These are phyloP conservation scores for Triplophysa yarkandensis DNA, from an alignment of 2,797 vertebrate genomes.

Conservation along the genomic window DNA sequence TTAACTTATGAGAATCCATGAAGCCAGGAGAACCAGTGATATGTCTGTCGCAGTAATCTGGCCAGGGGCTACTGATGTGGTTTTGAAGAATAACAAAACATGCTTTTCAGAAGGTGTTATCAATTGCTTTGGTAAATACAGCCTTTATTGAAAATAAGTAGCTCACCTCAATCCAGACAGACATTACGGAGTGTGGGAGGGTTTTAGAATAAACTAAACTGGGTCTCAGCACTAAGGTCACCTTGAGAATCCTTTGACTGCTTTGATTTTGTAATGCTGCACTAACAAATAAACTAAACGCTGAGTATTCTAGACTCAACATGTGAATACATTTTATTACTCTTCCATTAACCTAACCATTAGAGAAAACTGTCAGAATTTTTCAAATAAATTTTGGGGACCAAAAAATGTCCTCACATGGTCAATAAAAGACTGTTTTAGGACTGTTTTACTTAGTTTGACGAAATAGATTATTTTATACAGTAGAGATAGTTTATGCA, in stretches of 20 bases:
- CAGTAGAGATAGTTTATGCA: too few species aligned
- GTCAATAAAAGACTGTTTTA: too few species aligned
- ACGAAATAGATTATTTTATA: too few species aligned
- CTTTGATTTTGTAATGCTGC: conserved; percentile 1
- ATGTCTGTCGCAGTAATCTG: conserved; percentile 13
- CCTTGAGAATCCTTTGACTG: conserved; percentile 35
- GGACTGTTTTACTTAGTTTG: too few species aligned
- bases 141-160: conserved; percentile 14
- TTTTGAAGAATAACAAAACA: background rate
- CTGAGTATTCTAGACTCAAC: background rate
- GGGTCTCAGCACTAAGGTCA: conserved; percentile 25
- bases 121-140: background rate
- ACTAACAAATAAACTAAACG: background rate
- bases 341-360: background rate
- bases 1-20: conserved; percentile 20
- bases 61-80: conserved; percentile 5
- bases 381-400: too few species aligned
- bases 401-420: too few species aligned
- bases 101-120: conserved; percentile 16
- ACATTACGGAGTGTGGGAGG: conserved; percentile 16
- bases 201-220: conserved; percentile 25
- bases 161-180: background rate
- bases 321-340: too few species aligned
- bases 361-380: too few species aligned
- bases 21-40: conserved; percentile 12